Evolutionary conservation across 1,140 invertebrate species (phyloP).

Genomic region (Uloborus diversus): DNA sequence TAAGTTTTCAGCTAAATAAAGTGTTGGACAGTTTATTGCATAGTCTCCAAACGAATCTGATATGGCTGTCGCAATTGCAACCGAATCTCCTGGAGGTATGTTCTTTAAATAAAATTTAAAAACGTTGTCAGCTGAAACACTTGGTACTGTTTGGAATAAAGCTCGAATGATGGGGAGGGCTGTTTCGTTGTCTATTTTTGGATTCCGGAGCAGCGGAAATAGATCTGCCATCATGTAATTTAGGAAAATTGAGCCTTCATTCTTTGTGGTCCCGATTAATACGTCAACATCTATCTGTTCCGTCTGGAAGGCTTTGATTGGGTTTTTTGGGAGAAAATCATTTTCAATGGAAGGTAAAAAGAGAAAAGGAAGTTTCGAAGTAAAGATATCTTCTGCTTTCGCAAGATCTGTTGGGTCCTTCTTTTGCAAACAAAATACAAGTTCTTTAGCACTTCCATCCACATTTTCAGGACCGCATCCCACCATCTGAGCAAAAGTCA

Average conservation of each 20-base stretch:
- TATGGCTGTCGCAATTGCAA: slow-evolving; percentile 7
- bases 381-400: background rate
- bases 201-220: background rate
- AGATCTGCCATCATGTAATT: background rate
- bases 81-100: background rate
- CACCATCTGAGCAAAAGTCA: background rate
- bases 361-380: background rate
- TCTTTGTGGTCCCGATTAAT: slow-evolving; percentile 33
- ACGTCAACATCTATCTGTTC: slow-evolving; percentile 51
- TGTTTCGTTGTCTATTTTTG: background rate
- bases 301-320: slow-evolving; percentile 4
- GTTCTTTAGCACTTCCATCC: background rate
- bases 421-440: background rate
- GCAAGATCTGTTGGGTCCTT: background rate
- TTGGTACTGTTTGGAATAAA: background rate
- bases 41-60: slow-evolving; percentile 46
- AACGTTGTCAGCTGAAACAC: background rate
- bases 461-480: background rate
- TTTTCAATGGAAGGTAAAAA: slow-evolving; percentile 24
- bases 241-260: slow-evolving; percentile 52
- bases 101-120: slow-evolving; percentile 10
- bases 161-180: background rate
- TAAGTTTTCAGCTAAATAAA: slow-evolving; percentile 47
- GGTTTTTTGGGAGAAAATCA: slow-evolving; percentile 37
- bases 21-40: slow-evolving; percentile 38